Base-by-base conservation (phyloP, 2,888 invertebrate genomes). In the Acanthopleura granulata region DNA sequence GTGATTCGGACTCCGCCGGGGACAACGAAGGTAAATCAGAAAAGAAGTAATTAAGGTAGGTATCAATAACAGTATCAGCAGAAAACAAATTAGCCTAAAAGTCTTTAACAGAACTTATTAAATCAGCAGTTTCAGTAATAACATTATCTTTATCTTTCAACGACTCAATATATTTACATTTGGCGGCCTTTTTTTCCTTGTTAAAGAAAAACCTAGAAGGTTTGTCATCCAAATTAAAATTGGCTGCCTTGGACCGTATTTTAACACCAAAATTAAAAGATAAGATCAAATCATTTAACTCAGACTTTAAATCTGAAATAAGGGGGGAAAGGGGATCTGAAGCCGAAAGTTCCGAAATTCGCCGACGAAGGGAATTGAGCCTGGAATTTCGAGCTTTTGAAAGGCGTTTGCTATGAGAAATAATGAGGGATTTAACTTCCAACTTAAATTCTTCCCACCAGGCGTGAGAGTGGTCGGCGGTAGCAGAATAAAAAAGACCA, bases 1-100 rank as follows among this genome's bases (percentile, higher is more conserved):
- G 62, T 12, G 25, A 12, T 12, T 62, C 62, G 12, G n/a, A 22
- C 25, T 62, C n/a, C 12, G 15, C 62, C 14, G 15, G n/a, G 14
- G 62, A 62, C 62, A 62, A 62, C 12, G n/a, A 62, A 62, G 62
- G 25, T n/a, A 62, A 22, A 62, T 22, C 62, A 62, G 62, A n/a
- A 62, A 22, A 62, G 25, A 62, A 62, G 25, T n/a, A 62, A 62
- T 62, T 22, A 62, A 15, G 11, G 12, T n/a, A 12, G 22, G 62
- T 22, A 62, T 62, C n/a, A 62, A 12, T 12, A 15, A 62, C 25
- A n/a, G 15, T 12, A 12, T 62, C 62, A 12, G 15, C 12, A 12
- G 62, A 15, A 62, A 62, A 62, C 62, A 62, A 62, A n/a, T 62
- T 22, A n/a, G 62, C 15, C 14, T 62, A 62, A 62, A 62, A 62